These are phyloP conservation scores for Ectemnius lituratus DNA, from an alignment of 2,888 invertebrate genomes.

Conservation along the genomic window DNA sequence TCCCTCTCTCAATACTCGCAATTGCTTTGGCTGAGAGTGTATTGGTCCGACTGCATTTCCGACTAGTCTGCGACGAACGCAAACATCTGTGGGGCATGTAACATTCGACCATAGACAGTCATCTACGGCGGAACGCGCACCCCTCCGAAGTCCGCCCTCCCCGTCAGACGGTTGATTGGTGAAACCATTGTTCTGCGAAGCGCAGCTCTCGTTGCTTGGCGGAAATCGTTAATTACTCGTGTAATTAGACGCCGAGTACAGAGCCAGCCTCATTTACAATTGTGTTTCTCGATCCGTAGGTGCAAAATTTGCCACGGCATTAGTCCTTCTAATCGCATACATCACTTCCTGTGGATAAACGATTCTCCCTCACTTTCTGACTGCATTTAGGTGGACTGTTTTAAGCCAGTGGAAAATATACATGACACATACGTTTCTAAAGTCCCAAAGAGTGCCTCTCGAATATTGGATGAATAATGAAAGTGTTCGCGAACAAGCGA, in stretches of 20 bases:
- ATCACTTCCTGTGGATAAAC: too few species aligned
- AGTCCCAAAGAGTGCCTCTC: too few species aligned
- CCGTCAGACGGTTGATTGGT: constrained; percentile 52
- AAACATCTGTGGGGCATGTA: constrained; percentile 51
- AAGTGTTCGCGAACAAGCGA: too few species aligned
- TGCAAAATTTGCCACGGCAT: constrained; percentile 29
- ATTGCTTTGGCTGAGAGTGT: too few species aligned
- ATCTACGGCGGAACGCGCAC: constrained; percentile 28
- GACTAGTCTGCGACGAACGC: constrained; percentile 30
- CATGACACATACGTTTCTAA: too few species aligned
- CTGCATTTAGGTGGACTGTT: too few species aligned
- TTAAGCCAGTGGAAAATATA: too few species aligned
- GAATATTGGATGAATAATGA: too few species aligned
- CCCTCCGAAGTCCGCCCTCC: constrained; percentile 40
- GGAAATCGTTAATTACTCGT: constrained; percentile 58
- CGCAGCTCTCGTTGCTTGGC: constrained; percentile 47
- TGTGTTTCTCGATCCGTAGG: constrained; percentile 14
- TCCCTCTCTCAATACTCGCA: too few species aligned
- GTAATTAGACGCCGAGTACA: constrained; percentile 47
- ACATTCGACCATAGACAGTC: constrained; percentile 39
- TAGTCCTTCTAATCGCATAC: constrained; percentile 6
- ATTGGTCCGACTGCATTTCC: constrained; percentile 20
- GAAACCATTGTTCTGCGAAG: constrained; percentile 50
- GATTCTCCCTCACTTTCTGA: too few species aligned
- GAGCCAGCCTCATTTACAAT: constrained; percentile 41